A percentile compares a stretch with the other conserved stretches of the same genome.
Evolutionary conservation across 2,113 vertebrate genomes (phyloP).

Genomic region (Alligator mississippiensis): DNA sequence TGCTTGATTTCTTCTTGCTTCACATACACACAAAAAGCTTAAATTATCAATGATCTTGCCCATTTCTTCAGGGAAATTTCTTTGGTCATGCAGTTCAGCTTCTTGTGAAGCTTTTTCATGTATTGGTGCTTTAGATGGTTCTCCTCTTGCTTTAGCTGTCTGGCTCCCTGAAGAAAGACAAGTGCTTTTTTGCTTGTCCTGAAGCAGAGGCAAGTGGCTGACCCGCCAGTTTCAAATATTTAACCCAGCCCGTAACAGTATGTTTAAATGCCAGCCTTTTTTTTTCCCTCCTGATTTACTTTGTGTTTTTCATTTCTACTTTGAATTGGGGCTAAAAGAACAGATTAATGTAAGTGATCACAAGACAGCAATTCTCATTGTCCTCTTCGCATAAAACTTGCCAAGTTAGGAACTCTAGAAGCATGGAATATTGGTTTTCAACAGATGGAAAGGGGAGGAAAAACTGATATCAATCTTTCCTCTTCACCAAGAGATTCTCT

Average conservation of each 20-base stretch:
- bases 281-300: background rate
- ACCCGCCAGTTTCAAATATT: background rate
- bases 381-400: background rate
- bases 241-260: background rate
- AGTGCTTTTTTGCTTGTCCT: background rate
- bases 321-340: background rate
- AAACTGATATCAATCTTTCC: no score
- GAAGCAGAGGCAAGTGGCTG: background rate
- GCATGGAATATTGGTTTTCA: no score
- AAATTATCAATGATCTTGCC: background rate
- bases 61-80: background rate
- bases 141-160: background rate
- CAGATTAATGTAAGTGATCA: background rate
- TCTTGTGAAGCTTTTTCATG: background rate
- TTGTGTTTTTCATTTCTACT: background rate
- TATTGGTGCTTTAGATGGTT: background rate
- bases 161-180: background rate
- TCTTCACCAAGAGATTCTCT: background rate
- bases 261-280: background rate
- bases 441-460: no score
- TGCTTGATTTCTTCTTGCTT: background rate
- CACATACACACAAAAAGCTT: background rate
- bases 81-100: background rate
- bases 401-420: no score
- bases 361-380: background rate